phyloP scores from a whole-genome alignment of 2,113 vertebrate species.

The Capreolus pygargus region DNA sequence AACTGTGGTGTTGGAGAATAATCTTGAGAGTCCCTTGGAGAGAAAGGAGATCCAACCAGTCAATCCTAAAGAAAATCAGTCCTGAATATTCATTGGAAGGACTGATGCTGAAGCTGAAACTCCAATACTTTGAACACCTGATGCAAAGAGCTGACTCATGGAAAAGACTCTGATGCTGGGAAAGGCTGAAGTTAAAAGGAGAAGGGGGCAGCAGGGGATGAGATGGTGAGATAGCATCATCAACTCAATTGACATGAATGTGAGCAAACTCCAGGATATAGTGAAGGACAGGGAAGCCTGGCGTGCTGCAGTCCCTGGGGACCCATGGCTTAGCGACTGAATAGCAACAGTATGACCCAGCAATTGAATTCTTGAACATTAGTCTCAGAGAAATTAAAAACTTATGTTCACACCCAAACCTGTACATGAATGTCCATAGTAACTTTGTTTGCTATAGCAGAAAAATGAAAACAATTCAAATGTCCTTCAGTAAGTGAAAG shows the following conservation, averaged over 20 bases:
- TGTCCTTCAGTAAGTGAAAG: not conserved
- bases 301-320: not conserved
- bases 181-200: not conserved
- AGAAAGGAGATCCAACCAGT: not conserved
- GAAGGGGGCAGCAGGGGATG: not conserved
- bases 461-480: not conserved
- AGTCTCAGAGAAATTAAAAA: not conserved
- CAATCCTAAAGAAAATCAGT: not conserved
- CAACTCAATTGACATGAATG: not conserved
- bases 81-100: not conserved
- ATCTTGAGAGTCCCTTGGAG: not conserved
- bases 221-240: not conserved
- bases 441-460: not conserved
- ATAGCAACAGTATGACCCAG: not conserved
- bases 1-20: not conserved
- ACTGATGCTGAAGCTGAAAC: not conserved
- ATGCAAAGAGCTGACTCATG: not conserved
- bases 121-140: not conserved
- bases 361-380: not conserved
- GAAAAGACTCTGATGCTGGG: not conserved
- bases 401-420: not conserved
- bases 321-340: not conserved
- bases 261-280: not conserved
- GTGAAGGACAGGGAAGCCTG: not conserved
- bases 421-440: accelerated